Evolutionary conservation across 1,140 invertebrate genomes (phyloP), one percentile per base, ranked within the genome.

Genomic region (Hyles euphorbiae): DNA sequence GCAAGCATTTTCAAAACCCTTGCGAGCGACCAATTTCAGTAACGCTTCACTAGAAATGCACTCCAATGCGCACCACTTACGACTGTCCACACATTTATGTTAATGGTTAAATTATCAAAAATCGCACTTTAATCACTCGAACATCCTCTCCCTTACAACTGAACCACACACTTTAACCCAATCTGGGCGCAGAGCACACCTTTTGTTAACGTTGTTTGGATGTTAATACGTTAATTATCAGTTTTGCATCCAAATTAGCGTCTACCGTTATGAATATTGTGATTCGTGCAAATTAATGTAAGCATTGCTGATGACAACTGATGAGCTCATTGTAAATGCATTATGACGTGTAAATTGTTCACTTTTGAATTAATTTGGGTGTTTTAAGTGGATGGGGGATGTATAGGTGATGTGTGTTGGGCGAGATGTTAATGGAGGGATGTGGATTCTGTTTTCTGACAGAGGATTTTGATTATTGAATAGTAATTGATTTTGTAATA

Each of bases 221-320:
- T 87, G 83, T 72, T 87, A 87, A 87, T 83, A 68, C 70, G 72
- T 83, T 82, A 80, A 85, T 85, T 85, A 83, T 69, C 75, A 73
- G 69, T 77, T 82, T 83, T 86, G 78, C 83, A 87, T 87, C 65
- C 70, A 70, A 76, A 81, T 81, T 72, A 79, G 55, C 58, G 53
- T 33, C 53, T 60, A 44, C 63, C 62, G 80, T 72, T 75, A 80
- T 81, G 83, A 83, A 83, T 81, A 83, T 83, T 79, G 70, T 73
- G 68, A 76, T 78, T 76, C 46, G 46, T 44, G 71, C 70, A 70
- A 69, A 70, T 55, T 50, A 50, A 80, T 78, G 80, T 64, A 67
- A 61, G 62, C 60, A 75, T 78, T 68, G 53, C 54, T 63, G 51
- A 53, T 67, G 61, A 61, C 61, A 65, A 62, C 64, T 67, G 63